Evolutionary conservation across 1,140 invertebrate species (phyloP).

Genomic region (Manduca sexta): DNA sequence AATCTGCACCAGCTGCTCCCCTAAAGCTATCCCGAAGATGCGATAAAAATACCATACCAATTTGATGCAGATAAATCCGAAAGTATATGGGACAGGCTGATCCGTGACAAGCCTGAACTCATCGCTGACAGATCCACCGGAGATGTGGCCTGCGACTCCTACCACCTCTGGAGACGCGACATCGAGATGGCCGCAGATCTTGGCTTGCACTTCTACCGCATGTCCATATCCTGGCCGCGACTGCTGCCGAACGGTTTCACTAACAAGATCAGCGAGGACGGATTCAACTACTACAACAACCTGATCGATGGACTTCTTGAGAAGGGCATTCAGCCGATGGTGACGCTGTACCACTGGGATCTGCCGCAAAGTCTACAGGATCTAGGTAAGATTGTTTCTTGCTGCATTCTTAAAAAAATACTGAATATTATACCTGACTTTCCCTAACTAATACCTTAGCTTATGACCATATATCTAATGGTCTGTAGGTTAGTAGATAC

Average conservation of each 20-base stretch:
- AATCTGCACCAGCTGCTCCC: background rate
- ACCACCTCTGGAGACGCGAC: constrained; percentile 58
- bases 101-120: constrained; percentile 48
- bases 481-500: background rate
- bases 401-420: background rate
- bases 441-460: background rate
- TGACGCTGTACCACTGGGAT: no score
- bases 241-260: constrained; percentile 14
- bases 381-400: constrained; percentile 15
- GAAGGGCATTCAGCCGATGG: constrained; percentile 72
- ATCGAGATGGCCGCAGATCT: constrained; percentile 17
- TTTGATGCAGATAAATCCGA: constrained; percentile 55
- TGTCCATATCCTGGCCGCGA: constrained; percentile 23
- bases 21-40: background rate
- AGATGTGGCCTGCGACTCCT: constrained; percentile 72
- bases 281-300: constrained; percentile 43
- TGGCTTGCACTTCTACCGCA: constrained; percentile 26
- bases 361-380: no score
- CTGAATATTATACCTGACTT: no score
- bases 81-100: constrained; percentile 68
- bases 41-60: background rate
- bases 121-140: constrained; percentile 62
- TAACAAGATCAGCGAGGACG: constrained; percentile 5
- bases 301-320: constrained; percentile 70
- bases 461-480: background rate